phyloP scores from a whole-genome alignment of 2,113 vertebrate species.

The Mandrillus leucophaeus region DNA sequence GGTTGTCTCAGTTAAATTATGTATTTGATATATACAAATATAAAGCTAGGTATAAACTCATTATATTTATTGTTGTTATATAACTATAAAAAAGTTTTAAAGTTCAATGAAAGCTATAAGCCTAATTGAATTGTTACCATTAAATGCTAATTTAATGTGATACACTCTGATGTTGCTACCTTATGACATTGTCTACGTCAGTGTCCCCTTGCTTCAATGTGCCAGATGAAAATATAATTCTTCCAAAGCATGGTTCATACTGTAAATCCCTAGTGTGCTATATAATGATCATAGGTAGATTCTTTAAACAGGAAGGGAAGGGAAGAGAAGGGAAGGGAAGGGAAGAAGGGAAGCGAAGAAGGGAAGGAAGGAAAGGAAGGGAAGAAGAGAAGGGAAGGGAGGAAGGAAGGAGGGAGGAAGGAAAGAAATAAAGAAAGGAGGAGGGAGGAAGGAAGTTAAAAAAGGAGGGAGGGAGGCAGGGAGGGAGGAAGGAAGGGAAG shows the following conservation, averaged over 20 bases:
- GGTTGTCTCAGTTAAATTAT: neutral
- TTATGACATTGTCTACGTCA: neutral
- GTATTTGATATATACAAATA: constrained; percentile 43
- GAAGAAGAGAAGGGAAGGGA: no score
- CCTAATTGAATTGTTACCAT: neutral
- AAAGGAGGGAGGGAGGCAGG: accelerated
- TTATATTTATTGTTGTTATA: neutral
- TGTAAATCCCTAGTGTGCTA: neutral
- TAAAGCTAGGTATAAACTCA: neutral
- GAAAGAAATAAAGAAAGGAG: neutral
- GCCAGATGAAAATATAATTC: neutral
- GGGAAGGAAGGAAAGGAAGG: neutral
- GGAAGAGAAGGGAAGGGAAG: neutral
- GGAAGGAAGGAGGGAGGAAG: neutral
- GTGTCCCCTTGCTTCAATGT: neutral
- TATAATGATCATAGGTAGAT: neutral
- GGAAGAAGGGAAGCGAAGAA: neutral
- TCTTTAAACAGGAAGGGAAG: neutral
- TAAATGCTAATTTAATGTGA: neutral
- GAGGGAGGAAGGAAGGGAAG: neutral
- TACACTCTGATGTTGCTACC: neutral
- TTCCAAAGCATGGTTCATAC: neutral
- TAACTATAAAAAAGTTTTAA: constrained; percentile 7
- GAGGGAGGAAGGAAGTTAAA: no score
- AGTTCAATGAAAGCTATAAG: neutral